These are phyloP conservation scores for Lucifuga dentata DNA, from an alignment of 2,113 vertebrate genomes.

Conservation along the genomic window DNA sequence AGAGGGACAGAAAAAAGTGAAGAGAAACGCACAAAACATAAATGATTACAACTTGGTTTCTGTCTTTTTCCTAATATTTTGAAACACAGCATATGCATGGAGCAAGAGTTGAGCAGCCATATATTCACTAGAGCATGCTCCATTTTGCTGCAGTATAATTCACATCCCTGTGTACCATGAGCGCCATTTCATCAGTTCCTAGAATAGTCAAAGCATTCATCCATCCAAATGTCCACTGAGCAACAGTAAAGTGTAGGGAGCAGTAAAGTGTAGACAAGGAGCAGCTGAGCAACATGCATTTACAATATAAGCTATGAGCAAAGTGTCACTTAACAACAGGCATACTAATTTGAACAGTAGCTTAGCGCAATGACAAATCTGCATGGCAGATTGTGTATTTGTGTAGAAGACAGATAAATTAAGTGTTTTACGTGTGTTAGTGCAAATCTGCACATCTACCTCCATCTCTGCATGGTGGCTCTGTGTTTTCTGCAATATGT, in stretches of 20 bases:
- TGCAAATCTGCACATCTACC: constrained; percentile 75
- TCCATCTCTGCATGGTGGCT: constrained; percentile 89
- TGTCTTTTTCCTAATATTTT: not conserved
- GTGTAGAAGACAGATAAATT: too few species aligned
- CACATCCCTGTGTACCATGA: not conserved
- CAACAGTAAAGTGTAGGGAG: too few species aligned
- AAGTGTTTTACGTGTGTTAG: not conserved
- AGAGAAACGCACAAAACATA: not conserved
- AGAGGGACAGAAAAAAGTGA: constrained; percentile 30
- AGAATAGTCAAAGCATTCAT: too few species aligned
- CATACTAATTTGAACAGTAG: too few species aligned
- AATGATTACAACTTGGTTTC: not conserved
- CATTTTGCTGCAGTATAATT: not conserved
- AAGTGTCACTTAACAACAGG: not conserved
- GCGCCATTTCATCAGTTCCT: constrained; percentile 13
- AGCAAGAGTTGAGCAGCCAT: not conserved
- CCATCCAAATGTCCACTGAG: not conserved
- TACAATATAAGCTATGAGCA: not conserved
- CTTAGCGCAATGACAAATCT: too few species aligned
- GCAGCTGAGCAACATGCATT: too few species aligned
- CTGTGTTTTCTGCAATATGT: constrained; percentile 89
- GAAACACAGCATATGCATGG: not conserved
- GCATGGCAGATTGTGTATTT: too few species aligned
- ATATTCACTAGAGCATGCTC: constrained; percentile 1
- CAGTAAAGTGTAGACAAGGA: too few species aligned